A percentile compares a stretch with the other conserved stretches of the same genome.
phyloP scores from a whole-genome alignment of 2,797 vertebrate genomes.

The Xenops minutus region DNA sequence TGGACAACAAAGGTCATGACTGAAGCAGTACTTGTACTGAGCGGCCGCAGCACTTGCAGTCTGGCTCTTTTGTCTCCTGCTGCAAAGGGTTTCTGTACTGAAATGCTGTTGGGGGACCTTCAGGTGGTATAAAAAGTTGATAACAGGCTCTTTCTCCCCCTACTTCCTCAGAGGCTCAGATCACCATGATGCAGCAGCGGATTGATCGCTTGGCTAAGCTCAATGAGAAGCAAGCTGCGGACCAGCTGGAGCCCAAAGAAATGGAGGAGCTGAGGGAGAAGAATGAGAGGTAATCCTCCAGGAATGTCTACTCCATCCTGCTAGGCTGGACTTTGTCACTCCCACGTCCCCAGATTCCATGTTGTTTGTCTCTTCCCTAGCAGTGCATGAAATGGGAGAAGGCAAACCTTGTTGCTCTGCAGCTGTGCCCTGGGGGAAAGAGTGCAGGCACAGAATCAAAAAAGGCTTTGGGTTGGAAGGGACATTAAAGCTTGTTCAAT shows the following conservation, averaged over 20 bases:
- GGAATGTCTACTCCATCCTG: rapidly evolving
- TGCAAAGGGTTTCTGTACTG: not conserved
- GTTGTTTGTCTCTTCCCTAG: not conserved
- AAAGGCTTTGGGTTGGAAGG: not conserved
- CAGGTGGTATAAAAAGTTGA: not conserved
- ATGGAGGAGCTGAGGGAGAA: slow-evolving; percentile 82
- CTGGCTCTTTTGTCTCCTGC: not conserved
- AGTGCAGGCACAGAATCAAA: not conserved
- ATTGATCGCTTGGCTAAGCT: slow-evolving; percentile 83
- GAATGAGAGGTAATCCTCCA: slow-evolving; percentile 75
- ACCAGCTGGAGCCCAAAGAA: slow-evolving; percentile 73
- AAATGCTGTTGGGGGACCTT: not conserved
- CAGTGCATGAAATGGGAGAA: not conserved
- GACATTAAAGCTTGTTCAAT: not conserved
- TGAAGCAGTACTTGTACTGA: not conserved
- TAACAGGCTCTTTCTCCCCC: not conserved
- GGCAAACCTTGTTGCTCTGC: not conserved
- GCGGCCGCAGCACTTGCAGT: not conserved
- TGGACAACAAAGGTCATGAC: not conserved
- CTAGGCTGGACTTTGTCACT: not conserved
- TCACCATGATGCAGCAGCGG: slow-evolving; percentile 82
- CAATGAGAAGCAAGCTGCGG: slow-evolving; percentile 75
- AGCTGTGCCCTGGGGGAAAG: not conserved
- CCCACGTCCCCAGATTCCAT: rapidly evolving
- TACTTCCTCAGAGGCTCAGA: slow-evolving; percentile 75